Conservation (phyloP, 2,113 vertebrate species). For the Scomber colias region DNA sequence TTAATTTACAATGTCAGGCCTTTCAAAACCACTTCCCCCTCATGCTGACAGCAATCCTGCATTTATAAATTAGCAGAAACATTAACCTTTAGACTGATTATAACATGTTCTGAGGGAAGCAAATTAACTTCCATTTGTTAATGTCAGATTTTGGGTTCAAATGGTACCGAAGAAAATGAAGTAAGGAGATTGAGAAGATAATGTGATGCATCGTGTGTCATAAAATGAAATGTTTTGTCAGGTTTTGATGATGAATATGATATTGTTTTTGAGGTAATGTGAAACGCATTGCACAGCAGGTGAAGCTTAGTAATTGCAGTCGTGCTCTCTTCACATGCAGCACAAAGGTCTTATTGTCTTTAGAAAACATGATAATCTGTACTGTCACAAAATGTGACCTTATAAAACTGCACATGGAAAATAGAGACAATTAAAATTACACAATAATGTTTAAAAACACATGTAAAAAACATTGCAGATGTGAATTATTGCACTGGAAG, state of each 20-base stretch:
- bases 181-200: constrained; percentile 73
- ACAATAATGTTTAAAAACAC: constrained; percentile 13
- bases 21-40: constrained; percentile 86
- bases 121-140: constrained; percentile 87
- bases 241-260: constrained; percentile 69
- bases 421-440: constrained; percentile 35
- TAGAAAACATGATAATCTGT: constrained; percentile 48
- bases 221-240: constrained; percentile 78
- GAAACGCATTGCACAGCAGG: constrained; percentile 63
- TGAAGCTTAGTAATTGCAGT: constrained; percentile 79
- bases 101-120: constrained; percentile 83
- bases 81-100: constrained; percentile 89
- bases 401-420: constrained; percentile 11
- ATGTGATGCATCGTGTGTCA: constrained; percentile 58
- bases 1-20: constrained; percentile 89
- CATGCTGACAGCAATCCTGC: constrained; percentile 86
- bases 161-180: constrained; percentile 71
- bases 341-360: constrained; percentile 76
- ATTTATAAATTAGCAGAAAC: constrained; percentile 90
- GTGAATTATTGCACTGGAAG: constrained; percentile 39
- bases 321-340: constrained; percentile 58
- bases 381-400: constrained; percentile 26
- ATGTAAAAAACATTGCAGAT: constrained; percentile 15
- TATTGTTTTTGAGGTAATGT: constrained; percentile 71
- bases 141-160: constrained; percentile 82